Evolutionary conservation across 1,140 invertebrate genomes (phyloP), one percentile per base, ranked within the genome.

Genomic region (Dreissena rostriformis): DNA sequence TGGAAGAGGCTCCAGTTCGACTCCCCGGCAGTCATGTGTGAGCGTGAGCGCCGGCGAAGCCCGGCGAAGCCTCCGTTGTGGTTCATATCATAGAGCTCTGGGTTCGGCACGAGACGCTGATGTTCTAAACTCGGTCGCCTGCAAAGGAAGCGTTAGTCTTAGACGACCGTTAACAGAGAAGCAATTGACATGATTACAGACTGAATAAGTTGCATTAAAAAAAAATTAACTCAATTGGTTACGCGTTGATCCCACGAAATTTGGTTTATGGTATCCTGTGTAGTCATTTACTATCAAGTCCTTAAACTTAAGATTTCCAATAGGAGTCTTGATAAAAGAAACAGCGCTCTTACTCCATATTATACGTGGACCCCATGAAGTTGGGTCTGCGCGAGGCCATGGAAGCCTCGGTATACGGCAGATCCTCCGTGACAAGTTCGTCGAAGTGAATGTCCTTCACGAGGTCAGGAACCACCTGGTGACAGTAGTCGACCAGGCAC

Each of bases 351-450:
- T 86, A 90, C 90, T 82, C 81, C 6, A 91, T 74, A 71, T 90
- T 91, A 70, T 87, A 92, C 0, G 91, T 89, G 11, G 91, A 91
- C 6, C 91, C 91, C 26, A 91, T 67, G 72, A 90, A 91, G 49
- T 88, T 87, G 53, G 89, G 90, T 82, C 86, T 86, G 61, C 86
- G 88, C 52, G 88, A 92, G 7, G 79, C 57, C 22, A 81, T n/a
- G 1, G 89, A 90, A 7, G 90, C 90, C 61, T 91, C 89, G 0
- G 90, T 92, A 76, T 92, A 92, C 0, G 90, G 91, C 12, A 92
- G 74, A 49, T 92, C 89, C 39, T 39, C 39, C 0, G 86, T 79
- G 7, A 88, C 84, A 0, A 86, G 79, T 10, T 87, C 86, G 22
- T 89, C 86, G 84, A 89, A 92, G 68, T 89, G 85, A 22, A 84